Evolutionary conservation across 1,140 invertebrate genomes (phyloP).

Genomic region (Drosophila persimilis): DNA sequence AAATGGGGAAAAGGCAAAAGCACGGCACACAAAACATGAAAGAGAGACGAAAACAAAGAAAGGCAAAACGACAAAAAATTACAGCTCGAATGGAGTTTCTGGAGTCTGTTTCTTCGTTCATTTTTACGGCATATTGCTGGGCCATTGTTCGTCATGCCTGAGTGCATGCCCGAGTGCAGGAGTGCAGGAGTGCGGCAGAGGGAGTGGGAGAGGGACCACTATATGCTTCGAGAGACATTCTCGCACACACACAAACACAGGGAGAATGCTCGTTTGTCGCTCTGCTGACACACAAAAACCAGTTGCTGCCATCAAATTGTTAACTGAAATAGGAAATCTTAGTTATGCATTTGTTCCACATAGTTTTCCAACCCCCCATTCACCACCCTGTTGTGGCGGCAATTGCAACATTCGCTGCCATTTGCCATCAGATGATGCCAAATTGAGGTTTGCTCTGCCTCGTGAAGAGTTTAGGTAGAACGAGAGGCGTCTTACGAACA

Average conservation of each 20-base stretch:
- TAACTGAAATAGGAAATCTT: conserved; percentile 79
- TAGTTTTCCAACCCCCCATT: conserved; percentile 18
- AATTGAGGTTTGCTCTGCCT: neutral
- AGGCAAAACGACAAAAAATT: conserved; percentile 44
- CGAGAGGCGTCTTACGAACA: no score
- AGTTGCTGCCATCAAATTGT: conserved; percentile 70
- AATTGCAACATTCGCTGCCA: conserved; percentile 15
- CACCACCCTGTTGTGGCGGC: conserved; percentile 2
- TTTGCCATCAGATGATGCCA: conserved; percentile 10
- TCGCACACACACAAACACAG: conserved; percentile 22
- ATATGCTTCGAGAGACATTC: neutral
- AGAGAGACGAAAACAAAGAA: conserved; percentile 18
- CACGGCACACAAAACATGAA: conserved; percentile 11
- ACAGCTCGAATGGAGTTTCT: conserved; percentile 22
- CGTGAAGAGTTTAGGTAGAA: neutral
- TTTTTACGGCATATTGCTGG: conserved; percentile 47
- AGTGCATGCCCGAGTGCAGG: conserved; percentile 36
- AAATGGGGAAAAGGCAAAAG: conserved; percentile 24
- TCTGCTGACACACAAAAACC: conserved; percentile 45
- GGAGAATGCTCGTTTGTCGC: conserved; percentile 33
- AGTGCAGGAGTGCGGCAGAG: conserved; percentile 13
- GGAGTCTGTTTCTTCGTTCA: conserved; percentile 15
- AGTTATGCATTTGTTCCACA: conserved; percentile 64
- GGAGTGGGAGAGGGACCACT: neutral
- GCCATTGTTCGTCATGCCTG: conserved; percentile 45